Evolutionary conservation across 2,113 vertebrate species (phyloP).

Genomic region (Eptesicus fuscus): DNA sequence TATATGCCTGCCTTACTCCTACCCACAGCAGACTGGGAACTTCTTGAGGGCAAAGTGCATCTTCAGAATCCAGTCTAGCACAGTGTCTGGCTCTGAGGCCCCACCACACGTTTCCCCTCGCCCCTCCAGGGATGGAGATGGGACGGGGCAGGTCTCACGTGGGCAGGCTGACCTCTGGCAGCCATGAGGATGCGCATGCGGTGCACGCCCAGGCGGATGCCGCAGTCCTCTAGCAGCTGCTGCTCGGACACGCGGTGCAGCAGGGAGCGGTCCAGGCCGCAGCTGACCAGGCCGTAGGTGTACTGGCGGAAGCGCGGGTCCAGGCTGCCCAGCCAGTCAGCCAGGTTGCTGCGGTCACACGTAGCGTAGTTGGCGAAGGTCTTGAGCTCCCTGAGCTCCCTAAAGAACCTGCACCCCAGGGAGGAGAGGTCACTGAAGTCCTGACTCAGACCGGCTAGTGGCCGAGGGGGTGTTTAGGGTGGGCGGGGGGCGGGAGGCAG

Average conservation of each 20-base stretch:
- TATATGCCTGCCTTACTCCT: neutral
- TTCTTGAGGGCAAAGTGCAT: neutral
- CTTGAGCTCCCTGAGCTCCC: constrained; percentile 94
- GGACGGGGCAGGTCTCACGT: fast-evolving
- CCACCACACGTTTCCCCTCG: neutral
- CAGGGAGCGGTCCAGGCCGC: constrained; percentile 89
- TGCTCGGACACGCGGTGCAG: constrained; percentile 90
- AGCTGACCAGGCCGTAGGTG: constrained; percentile 93
- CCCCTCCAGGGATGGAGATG: neutral
- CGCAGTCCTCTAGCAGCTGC: constrained; percentile 93
- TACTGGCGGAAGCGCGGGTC: constrained; percentile 96
- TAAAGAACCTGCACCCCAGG: constrained; percentile 86
- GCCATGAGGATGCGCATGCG: constrained; percentile 89
- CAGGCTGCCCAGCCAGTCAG: constrained; percentile 92
- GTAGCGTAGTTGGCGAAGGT: constrained; percentile 95
- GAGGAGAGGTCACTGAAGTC: neutral
- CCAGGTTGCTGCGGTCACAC: constrained; percentile 95
- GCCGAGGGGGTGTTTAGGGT: neutral
- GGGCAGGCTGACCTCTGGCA: constrained; percentile 74
- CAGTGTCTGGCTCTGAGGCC: neutral
- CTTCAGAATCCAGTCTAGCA: neutral
- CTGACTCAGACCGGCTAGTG: neutral
- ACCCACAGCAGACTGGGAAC: neutral
- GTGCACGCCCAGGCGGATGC: constrained; percentile 89
- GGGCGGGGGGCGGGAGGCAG: fast-evolving